Evolutionary conservation across 2,113 vertebrate genomes (phyloP).

Genomic region (Romanogobio albipinnatus): DNA sequence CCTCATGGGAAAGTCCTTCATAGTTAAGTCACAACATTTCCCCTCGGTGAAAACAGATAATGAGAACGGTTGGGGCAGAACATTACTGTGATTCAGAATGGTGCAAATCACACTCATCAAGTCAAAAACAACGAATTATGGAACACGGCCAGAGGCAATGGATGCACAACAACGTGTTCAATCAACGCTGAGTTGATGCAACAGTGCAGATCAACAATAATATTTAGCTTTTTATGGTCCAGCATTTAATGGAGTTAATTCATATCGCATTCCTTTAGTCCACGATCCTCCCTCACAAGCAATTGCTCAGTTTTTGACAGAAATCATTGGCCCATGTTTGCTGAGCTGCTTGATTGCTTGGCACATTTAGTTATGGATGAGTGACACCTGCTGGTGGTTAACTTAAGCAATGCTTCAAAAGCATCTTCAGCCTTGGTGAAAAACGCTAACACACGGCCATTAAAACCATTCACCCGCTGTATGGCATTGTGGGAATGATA

Average conservation of each 20-base stretch:
- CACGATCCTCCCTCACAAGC: conserved; percentile 20
- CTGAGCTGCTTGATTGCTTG: conserved; percentile 52
- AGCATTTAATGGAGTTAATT: conserved; percentile 31
- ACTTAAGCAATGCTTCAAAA: conserved; percentile 64
- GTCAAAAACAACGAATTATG: conserved; percentile 17
- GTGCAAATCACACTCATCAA: conserved; percentile 34
- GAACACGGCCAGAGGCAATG: conserved; percentile 8
- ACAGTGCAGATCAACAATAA: neutral
- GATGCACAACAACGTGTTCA: neutral
- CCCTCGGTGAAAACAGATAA: conserved; percentile 51
- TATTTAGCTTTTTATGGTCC: conserved; percentile 8
- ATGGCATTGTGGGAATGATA: conserved; percentile 2
- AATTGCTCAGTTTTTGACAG: conserved; percentile 23
- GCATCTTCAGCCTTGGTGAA: conserved; percentile 4
- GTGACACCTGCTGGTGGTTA: conserved; percentile 78
- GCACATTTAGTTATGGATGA: conserved; percentile 75
- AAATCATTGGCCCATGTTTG: conserved; percentile 23
- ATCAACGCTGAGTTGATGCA: neutral
- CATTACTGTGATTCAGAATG: conserved; percentile 24
- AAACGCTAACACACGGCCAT: neutral
- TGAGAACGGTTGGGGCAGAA: conserved; percentile 54
- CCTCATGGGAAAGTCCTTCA: conserved; percentile 69
- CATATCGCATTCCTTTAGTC: neutral
- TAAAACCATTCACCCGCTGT: neutral
- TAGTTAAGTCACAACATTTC: conserved; percentile 68